These are phyloP conservation scores for Lepidotrigona ventralis DNA, from an alignment of 1,140 invertebrate genomes.

Conservation along the genomic window DNA sequence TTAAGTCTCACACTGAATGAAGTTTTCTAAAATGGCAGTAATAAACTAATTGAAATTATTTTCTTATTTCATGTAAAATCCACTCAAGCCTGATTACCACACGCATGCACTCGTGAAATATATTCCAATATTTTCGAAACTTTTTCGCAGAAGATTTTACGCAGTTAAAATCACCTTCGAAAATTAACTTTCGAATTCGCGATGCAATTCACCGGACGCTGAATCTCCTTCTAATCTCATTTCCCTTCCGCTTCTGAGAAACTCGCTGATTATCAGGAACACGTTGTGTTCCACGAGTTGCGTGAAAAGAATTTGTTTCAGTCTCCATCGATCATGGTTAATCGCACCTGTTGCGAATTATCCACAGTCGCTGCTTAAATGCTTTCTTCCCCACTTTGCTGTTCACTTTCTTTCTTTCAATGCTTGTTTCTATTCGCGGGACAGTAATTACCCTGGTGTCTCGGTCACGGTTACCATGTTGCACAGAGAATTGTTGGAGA, in stretches of 20 bases:
- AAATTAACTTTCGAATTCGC: neutral
- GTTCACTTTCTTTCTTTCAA: constrained; percentile 47
- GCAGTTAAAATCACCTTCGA: neutral
- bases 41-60: too few relatives aligned
- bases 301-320: neutral
- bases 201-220: neutral
- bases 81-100: too few relatives aligned
- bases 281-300: too few relatives aligned
- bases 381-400: neutral
- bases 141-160: too few relatives aligned
- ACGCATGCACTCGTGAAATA: too few relatives aligned
- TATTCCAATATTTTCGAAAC: too few relatives aligned
- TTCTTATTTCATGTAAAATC: too few relatives aligned
- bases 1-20: too few relatives aligned
- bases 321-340: neutral
- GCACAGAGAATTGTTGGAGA: neutral
- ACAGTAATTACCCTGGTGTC: constrained; percentile 23
- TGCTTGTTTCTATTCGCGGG: constrained; percentile 39
- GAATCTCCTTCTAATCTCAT: neutral
- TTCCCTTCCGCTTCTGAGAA: neutral
- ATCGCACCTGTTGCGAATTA: constrained; percentile 3
- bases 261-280: neutral
- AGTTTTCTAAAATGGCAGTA: too few relatives aligned
- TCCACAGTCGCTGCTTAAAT: neutral
- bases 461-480: constrained; percentile 23